Evolutionary conservation across 2,113 vertebrate genomes (phyloP).

Genomic region (Caretta caretta): DNA sequence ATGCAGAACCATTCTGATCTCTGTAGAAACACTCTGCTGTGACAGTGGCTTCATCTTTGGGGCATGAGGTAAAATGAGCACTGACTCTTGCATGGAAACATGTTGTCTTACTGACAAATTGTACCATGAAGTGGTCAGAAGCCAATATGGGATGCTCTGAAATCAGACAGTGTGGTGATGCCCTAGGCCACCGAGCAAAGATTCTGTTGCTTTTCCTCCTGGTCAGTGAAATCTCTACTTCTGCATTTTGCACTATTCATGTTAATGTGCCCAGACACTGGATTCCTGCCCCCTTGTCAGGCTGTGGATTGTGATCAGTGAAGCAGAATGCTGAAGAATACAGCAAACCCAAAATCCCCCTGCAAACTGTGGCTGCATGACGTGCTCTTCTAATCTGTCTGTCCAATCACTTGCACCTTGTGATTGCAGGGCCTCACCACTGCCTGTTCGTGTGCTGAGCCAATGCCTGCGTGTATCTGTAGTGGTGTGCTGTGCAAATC

Average conservation of each 20-base stretch:
- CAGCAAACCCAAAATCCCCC: neutral
- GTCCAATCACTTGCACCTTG: neutral
- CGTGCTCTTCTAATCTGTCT: fast-evolving
- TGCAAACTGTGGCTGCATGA: neutral
- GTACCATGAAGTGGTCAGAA: neutral
- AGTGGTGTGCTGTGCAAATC: neutral
- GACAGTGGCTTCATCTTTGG: neutral
- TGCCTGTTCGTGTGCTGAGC: fast-evolving
- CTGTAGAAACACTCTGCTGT: fast-evolving
- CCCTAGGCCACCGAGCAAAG: fast-evolving
- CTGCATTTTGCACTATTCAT: neutral
- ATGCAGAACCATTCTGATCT: fast-evolving
- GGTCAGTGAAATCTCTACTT: neutral
- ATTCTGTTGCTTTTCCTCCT: fast-evolving
- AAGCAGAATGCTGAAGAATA: fast-evolving
- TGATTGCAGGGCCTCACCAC: neutral
- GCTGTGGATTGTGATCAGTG: neutral
- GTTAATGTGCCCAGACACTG: fast-evolving
- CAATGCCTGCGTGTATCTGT: fast-evolving
- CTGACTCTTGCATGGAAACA: neutral
- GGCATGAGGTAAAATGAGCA: fast-evolving
- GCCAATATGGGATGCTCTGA: fast-evolving
- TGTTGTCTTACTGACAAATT: neutral
- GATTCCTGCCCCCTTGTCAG: neutral
- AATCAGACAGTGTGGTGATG: fast-evolving